A percentile compares a stretch with the other conserved stretches of the same genome.
These are phyloP conservation scores for Scaptomyza pallida DNA, from an alignment of 1,140 invertebrate genomes.

Conservation along the genomic window DNA sequence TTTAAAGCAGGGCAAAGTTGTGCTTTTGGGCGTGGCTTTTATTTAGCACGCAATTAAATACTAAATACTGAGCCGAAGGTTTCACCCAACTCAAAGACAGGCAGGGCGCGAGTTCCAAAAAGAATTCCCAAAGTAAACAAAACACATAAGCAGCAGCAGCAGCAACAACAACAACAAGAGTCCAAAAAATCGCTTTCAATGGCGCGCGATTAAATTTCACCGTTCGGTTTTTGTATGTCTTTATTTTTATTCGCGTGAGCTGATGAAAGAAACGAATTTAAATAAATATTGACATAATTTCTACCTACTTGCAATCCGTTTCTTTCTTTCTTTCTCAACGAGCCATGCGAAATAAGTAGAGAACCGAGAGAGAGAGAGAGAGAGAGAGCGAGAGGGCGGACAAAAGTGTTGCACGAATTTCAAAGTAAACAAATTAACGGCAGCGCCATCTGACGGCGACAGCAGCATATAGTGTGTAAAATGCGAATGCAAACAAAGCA, in stretches of 20 bases:
- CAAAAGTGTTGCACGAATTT: slow-evolving; percentile 27
- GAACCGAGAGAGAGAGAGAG: too few species aligned
- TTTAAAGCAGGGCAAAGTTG: neutral
- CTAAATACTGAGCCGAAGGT: slow-evolving; percentile 17
- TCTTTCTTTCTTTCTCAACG: slow-evolving; percentile 13
- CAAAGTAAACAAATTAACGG: slow-evolving; percentile 40
- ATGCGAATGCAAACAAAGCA: slow-evolving; percentile 5
- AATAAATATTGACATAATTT: slow-evolving; percentile 83
- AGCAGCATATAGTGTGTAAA: slow-evolving; percentile 3
- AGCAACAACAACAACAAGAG: too few species aligned
- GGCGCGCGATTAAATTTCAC: slow-evolving; percentile 73
- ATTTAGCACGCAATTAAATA: neutral
- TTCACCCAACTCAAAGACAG: slow-evolving; percentile 27
- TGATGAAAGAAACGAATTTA: slow-evolving; percentile 76
- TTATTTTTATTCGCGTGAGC: slow-evolving; percentile 35
- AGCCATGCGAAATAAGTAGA: slow-evolving; percentile 24
- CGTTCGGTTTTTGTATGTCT: slow-evolving; percentile 34
- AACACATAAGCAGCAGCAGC: slow-evolving; percentile 33
- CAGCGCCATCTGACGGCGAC: slow-evolving; percentile 26
- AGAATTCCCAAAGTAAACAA: slow-evolving; percentile 59
- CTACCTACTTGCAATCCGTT: slow-evolving; percentile 46
- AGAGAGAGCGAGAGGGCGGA: neutral
- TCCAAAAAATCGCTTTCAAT: slow-evolving; percentile 55
- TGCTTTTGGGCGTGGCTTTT: neutral
- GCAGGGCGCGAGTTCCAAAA: slow-evolving; percentile 23